Conservation (phyloP, 92 coral and sea anemone species). For the Epizoanthus fatuus region DNA sequence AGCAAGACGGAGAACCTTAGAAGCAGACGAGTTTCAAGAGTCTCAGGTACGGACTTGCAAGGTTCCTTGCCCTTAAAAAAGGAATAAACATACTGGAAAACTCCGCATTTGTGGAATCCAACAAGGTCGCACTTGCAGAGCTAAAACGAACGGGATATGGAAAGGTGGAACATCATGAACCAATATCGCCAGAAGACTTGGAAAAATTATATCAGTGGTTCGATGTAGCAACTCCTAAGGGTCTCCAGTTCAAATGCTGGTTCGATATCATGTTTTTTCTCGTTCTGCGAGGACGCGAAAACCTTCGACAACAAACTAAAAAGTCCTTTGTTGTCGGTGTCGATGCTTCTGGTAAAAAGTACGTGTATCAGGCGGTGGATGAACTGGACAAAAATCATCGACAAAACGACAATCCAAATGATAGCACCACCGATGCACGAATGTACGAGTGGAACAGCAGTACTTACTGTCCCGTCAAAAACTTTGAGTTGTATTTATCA, state of each 20-base stretch:
- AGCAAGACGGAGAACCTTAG: background rate
- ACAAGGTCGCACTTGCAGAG: constrained; percentile 22
- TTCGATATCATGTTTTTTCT: constrained; percentile 32
- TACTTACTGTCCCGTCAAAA: background rate
- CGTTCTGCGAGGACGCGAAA: constrained; percentile 35
- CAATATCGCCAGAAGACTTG: constrained; percentile 37
- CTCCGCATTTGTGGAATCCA: constrained; percentile 23
- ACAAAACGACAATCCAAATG: constrained; percentile 17
- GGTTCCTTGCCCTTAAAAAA: background rate
- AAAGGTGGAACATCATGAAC: constrained; percentile 16
- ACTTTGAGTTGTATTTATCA: constrained; percentile 23
- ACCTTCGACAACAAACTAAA: constrained; percentile 9
- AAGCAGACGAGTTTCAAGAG: background rate
- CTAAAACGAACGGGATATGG: constrained; percentile 30
- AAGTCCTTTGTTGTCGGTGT: background rate
- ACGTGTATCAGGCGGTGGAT: constrained; percentile 25
- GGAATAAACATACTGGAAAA: constrained; percentile 1
- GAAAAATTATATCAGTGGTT: constrained; percentile 4
- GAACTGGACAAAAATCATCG: constrained; percentile 35
- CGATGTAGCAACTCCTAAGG: background rate
- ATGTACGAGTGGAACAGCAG: constrained; percentile 32
- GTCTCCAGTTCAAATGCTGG: constrained; percentile 24
- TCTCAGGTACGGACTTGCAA: constrained; percentile 11
- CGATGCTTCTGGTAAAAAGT: constrained; percentile 19
- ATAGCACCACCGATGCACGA: constrained; percentile 12